Base-by-base conservation (phyloP, 2,888 invertebrate species). In the Drosophila aldrichi region DNA sequence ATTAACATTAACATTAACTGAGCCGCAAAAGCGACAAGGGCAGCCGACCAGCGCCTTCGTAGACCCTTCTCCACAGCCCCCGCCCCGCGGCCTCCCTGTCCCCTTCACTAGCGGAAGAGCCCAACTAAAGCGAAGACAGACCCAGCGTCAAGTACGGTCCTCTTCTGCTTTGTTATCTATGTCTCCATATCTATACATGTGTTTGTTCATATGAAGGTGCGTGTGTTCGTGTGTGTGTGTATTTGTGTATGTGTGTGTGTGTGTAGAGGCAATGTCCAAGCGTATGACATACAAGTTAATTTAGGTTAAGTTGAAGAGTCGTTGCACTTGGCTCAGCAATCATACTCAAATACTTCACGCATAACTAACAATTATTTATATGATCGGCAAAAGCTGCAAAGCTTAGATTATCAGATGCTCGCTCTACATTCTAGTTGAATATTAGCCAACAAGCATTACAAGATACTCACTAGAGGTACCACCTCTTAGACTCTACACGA, bases 1-100 rank as follows among this genome's bases (percentile, higher is more conserved):
- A 91, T 89, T 80, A 90, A 91, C 80, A 87, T 90, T 88, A 79
- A 80, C 82, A 89, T 91, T 90, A 84, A 90, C 80, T 84, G 88
- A 89, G 89, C 88, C 88, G 74, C 82, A 69, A 84, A 87, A 87
- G 87, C 87, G 79, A 83, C 82, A 82, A 88, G 82, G 88, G 82
- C 78, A 78, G 18, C 81, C 81, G 81, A 81, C 81, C 81, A 78
- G 74, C 77, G 66, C 77, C 71, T 77, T 51, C 25, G 2, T 7
- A 54, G 36, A 43, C 56, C 58, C 58, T 44, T 16, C 20, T 16
- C 41, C 29, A 41, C 61, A 34, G 36, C 58, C 22, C 46, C 40
- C 34, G 1, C 29, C 57, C 40, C 14, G 1, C 16, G 7, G 7
- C 41, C 18, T 0, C 38, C 14, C 29, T 16, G 54, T 20, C 52